Percentiles rank a stretch among this genome's conserved stretches.
Evolutionary conservation across 2,888 invertebrate species (phyloP).

Genomic region (Phyllotreta striolata): DNA sequence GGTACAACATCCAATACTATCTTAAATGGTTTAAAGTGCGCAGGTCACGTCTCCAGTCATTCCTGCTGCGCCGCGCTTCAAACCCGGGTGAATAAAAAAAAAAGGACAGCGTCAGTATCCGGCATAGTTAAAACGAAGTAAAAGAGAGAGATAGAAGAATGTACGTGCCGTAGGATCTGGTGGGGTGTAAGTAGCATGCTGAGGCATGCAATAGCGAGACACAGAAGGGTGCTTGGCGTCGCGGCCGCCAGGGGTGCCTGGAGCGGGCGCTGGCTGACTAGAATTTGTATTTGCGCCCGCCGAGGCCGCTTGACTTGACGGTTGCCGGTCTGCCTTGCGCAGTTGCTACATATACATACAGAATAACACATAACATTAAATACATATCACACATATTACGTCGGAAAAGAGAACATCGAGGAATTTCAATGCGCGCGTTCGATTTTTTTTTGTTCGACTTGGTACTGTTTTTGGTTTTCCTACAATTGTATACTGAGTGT

Average conservation of each 20-base stretch:
- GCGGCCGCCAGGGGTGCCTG: constrained; percentile 60
- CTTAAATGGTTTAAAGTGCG: too few relatives aligned
- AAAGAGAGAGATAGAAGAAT: constrained; percentile 52
- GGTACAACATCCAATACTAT: too few relatives aligned
- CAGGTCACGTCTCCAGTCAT: too few relatives aligned
- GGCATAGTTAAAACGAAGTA: constrained; percentile 31
- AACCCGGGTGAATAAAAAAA: not conserved
- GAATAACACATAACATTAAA: constrained; percentile 61
- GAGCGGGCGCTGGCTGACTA: constrained; percentile 52
- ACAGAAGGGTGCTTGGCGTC: constrained; percentile 62
- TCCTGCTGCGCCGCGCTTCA: too few relatives aligned
- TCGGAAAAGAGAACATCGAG: constrained; percentile 15
- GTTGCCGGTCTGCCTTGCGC: constrained; percentile 62
- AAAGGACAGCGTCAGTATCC: constrained; percentile 16
- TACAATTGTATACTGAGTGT: too few relatives aligned
- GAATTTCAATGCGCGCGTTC: too few relatives aligned
- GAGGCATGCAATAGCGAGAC: constrained; percentile 70
- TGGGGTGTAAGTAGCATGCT: constrained; percentile 69
- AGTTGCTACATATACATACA: constrained; percentile 62
- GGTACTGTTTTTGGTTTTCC: too few relatives aligned
- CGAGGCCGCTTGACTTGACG: constrained; percentile 55
- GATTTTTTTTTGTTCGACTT: too few relatives aligned
- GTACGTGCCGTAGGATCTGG: constrained; percentile 70
- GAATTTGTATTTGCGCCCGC: constrained; percentile 49
- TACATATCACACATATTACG: constrained; percentile 41